phyloP scores from a whole-genome alignment of 1,140 invertebrate genomes.

The Papilio polyxenes region DNA sequence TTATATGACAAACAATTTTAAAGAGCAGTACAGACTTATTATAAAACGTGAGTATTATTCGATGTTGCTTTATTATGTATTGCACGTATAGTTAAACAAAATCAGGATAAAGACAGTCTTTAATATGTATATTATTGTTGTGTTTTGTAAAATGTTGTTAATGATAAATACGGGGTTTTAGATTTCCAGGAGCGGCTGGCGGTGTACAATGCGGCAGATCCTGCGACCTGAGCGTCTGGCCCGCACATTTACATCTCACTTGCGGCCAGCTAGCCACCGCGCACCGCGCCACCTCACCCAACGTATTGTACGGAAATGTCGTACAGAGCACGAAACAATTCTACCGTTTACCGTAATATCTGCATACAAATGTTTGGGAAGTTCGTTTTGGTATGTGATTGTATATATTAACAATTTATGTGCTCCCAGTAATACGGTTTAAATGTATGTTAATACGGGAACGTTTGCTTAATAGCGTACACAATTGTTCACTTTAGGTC shows the following conservation, averaged over 20 bases:
- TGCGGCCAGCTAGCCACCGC: slow-evolving; percentile 61
- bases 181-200: slow-evolving; percentile 11
- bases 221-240: slow-evolving; percentile 57
- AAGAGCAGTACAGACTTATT: background rate
- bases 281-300: slow-evolving; percentile 53
- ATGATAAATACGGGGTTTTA: slow-evolving; percentile 34
- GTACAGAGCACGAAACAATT: slow-evolving; percentile 72
- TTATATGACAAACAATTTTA: background rate
- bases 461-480: slow-evolving; percentile 27
- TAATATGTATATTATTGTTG: background rate
- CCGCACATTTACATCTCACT: slow-evolving; percentile 75
- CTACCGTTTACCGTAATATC: slow-evolving; percentile 74
- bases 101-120: background rate
- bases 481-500: background rate
- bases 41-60: background rate
- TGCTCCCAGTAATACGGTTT: slow-evolving; percentile 41
- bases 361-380: slow-evolving; percentile 76
- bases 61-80: no score
- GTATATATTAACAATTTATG: slow-evolving; percentile 62
- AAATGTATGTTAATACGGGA: slow-evolving; percentile 35
- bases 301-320: slow-evolving; percentile 77
- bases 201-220: slow-evolving; percentile 52
- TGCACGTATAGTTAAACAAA: background rate
- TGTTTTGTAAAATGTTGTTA: slow-evolving; percentile 38
- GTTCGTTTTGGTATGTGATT: slow-evolving; percentile 58